Conservation (phyloP, 2,888 invertebrate genomes). For the Lithodes maja region DNA sequence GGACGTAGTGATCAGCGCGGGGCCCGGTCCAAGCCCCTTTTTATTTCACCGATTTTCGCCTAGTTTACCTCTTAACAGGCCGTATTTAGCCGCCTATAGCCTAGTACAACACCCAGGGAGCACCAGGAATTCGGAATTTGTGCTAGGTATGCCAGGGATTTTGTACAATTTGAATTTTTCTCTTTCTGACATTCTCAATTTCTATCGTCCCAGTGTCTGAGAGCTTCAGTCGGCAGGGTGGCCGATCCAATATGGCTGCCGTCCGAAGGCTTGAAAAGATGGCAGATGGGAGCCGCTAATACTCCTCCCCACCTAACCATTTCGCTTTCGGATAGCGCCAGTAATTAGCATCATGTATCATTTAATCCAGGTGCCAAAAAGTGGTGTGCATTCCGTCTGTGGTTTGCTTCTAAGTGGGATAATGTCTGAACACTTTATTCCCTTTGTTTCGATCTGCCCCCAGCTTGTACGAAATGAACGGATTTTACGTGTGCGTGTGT, state of each 20-base stretch:
- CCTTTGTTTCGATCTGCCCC: constrained; percentile 64
- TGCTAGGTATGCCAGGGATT: constrained; percentile 26
- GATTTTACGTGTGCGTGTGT: constrained; percentile 46
- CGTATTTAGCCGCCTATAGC: background rate
- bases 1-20: constrained; percentile 63
- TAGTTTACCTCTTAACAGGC: constrained; percentile 33
- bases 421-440: constrained; percentile 40
- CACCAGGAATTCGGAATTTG: background rate
- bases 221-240: constrained; percentile 63
- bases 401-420: background rate
- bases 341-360: background rate
- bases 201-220: constrained; percentile 65
- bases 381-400: background rate
- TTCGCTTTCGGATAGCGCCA: constrained; percentile 6
- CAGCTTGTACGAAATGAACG: constrained; percentile 63
- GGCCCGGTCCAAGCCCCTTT: constrained; percentile 29
- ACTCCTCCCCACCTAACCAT: background rate
- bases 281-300: constrained; percentile 44
- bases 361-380: background rate
- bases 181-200: constrained; percentile 57
- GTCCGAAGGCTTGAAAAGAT: constrained; percentile 67
- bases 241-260: constrained; percentile 71
- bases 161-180: constrained; percentile 64
- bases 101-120: constrained; percentile 16
- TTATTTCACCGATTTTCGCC: constrained; percentile 23